Conservation (phyloP, 2,797 vertebrate genomes). For the Pseudochirops corinnae region DNA sequence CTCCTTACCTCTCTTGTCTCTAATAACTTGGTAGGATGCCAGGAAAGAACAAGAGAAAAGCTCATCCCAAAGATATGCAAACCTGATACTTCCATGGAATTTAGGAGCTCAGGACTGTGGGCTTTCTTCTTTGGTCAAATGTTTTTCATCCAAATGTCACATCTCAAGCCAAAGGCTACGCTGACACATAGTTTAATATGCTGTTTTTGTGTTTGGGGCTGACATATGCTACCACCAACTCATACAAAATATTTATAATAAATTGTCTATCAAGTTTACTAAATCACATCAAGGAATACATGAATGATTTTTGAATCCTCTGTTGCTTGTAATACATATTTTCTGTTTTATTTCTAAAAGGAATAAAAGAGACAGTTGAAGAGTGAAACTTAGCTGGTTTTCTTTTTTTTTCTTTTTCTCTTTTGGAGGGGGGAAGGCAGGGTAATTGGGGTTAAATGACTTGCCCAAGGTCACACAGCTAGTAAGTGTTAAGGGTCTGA, state of each 20-base stretch:
- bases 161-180: background rate
- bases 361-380: slow-evolving; percentile 13
- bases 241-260: slow-evolving; percentile 1
- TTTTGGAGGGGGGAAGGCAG: no score
- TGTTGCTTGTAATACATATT: background rate
- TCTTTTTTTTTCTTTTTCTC: background rate
- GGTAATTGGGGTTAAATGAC: no score
- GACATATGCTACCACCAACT: background rate
- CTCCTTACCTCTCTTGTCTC: background rate
- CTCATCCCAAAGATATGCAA: background rate
- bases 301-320: slow-evolving; percentile 40
- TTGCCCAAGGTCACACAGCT: no score
- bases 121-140: slow-evolving; percentile 23
- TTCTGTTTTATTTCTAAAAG: background rate
- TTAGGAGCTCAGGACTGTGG: slow-evolving; percentile 3
- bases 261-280: background rate
- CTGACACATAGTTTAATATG: background rate
- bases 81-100: slow-evolving; percentile 34
- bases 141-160: slow-evolving; percentile 17
- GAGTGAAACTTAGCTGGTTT: background rate
- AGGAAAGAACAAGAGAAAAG: slow-evolving; percentile 16
- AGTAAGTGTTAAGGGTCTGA: no score
- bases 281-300: background rate
- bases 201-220: background rate
- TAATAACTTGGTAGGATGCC: slow-evolving; percentile 24